Base-by-base conservation (phyloP, 2,797 vertebrate species). In the Notolabrus celidotus region DNA sequence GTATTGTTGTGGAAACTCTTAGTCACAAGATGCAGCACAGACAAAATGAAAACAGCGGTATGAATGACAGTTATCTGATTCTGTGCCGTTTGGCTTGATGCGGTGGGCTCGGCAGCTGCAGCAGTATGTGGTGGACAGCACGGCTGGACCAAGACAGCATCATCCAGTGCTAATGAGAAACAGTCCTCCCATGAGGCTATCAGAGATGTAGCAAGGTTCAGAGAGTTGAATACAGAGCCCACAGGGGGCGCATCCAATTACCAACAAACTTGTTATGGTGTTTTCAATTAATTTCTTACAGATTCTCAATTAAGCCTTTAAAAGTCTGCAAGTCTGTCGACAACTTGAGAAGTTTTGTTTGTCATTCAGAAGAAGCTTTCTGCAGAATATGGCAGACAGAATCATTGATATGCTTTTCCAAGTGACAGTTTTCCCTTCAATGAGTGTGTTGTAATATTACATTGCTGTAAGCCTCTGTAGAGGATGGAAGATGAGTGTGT, bases 91-190 rank as follows among this genome's bases (percentile, higher is more conserved):
- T 29, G 27, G 53, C 46, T 54, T 38, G 51, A 69, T 65, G 58
- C 58, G 17, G 25, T 5, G 39, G 20, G 53, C 7, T 46, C 11
- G 19, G 72, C 80, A 80, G 57, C 77, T 69, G 82, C 64, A 75
- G 69, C 63, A 46, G 73, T 76, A 54, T 57, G 74, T 60, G 71
- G 72, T 59, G 77, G 79, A 74, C 72, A 71, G 77, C 55, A 8
- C 60, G 69, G 57, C 67, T 54, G 66, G 53, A 80, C 62, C 79
- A 51, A 72, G 75, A 72, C 84, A 71, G 80, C 69, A 73, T 83
- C 80, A 83, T 79, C 47, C 66, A 52, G 74, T 61, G 79, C 80
- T 91, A 92, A 92, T 90, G 88, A 90, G 86, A 77, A 72, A 74
- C 71, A 71, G 74, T 75, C 72, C 39, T 76, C 88, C 82, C 81